These are phyloP conservation scores for Brenthis hecate DNA, from an alignment of 2,888 invertebrate genomes.

Conservation along the genomic window DNA sequence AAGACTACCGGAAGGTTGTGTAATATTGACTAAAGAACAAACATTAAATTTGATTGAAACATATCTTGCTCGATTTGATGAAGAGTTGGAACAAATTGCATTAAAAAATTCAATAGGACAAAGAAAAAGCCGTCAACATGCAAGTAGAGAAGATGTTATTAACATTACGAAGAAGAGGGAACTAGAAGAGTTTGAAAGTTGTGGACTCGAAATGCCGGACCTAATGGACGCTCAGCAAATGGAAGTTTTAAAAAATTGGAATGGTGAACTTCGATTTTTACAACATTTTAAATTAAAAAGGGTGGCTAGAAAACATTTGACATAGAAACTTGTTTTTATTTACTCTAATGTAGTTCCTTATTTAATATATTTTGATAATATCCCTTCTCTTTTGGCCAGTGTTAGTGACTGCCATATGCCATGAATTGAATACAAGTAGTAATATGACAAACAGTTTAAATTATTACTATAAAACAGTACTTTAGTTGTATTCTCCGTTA, in stretches of 20 bases:
- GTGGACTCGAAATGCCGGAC: conserved; percentile 91
- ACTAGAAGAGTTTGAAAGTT: conserved; percentile 87
- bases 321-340: conserved; percentile 16
- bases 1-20: conserved; percentile 80
- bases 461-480: too few species aligned
- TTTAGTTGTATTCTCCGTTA: neutral
- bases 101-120: conserved; percentile 90
- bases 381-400: too few species aligned
- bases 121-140: conserved; percentile 89
- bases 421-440: too few species aligned
- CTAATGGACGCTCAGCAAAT: conserved; percentile 83
- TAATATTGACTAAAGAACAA: conserved; percentile 83
- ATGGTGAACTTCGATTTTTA: conserved; percentile 85
- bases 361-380: too few species aligned
- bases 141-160: conserved; percentile 89
- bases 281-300: conserved; percentile 86
- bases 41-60: conserved; percentile 81
- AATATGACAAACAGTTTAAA: too few species aligned
- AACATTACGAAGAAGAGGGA: conserved; percentile 89
- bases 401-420: too few species aligned
- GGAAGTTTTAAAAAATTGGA: conserved; percentile 84
- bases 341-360: neutral
- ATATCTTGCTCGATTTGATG: conserved; percentile 84
- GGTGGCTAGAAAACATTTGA: conserved; percentile 70
- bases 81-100: conserved; percentile 89